phyloP scores from a whole-genome alignment of 2,888 invertebrate genomes.

The Bimastos eiseni region DNA sequence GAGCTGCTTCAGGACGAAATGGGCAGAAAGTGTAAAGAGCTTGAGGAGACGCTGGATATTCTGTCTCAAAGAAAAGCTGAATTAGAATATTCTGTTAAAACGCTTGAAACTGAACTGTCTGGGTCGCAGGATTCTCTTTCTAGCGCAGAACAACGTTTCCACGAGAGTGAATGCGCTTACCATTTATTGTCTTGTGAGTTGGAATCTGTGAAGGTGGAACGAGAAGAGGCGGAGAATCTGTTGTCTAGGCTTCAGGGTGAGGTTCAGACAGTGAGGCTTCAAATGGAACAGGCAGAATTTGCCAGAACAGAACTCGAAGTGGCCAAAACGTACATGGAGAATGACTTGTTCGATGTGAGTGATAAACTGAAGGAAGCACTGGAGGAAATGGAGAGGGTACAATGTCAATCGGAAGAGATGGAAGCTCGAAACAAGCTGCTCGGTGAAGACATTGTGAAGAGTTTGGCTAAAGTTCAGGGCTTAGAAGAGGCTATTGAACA shows the following conservation, averaged over 20 bases:
- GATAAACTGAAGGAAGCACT: background rate
- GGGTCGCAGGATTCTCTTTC: background rate
- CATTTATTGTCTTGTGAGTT: background rate
- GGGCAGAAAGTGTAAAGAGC: background rate
- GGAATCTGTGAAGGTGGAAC: background rate
- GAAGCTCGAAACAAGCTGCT: background rate
- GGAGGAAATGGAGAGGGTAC: background rate
- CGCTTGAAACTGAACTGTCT: background rate
- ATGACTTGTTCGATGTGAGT: background rate
- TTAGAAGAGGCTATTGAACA: background rate
- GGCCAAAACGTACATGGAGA: background rate
- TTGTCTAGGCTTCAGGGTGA: constrained; percentile 14
- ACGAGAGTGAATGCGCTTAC: background rate
- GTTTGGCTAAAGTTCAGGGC: background rate
- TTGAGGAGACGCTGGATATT: background rate
- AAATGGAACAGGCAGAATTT: constrained; percentile 15
- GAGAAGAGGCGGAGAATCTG: constrained; percentile 10
- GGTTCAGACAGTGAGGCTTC: constrained; percentile 1
- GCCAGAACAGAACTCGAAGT: constrained; percentile 15
- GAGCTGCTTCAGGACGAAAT: background rate
- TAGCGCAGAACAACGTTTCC: background rate
- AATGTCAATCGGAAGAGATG: background rate
- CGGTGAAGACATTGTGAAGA: background rate
- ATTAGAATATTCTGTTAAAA: background rate
- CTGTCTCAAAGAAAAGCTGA: background rate